Evolutionary conservation across 2,888 invertebrate species (phyloP), one percentile per base, ranked within the genome.

Genomic region (Matsumyia berberina): DNA sequence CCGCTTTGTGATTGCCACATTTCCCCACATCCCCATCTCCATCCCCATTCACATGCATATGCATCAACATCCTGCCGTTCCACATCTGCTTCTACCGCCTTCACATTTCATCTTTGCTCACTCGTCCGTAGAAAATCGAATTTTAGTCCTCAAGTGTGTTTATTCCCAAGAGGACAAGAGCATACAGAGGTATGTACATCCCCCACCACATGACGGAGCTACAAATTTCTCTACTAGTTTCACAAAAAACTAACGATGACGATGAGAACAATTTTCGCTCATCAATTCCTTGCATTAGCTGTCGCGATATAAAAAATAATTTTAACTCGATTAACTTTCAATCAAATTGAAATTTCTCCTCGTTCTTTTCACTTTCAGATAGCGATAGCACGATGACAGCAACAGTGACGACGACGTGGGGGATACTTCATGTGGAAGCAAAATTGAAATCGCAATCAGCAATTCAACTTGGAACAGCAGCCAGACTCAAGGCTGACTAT

Each of bases 381-480:
- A 78, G 29, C 29, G 42, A 29, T 46, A 70, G 31, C 44, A 82
- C 12, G 53, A 82, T 78, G 78, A 78, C 60, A 67, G 72, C 72
- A 35, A 9, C 35, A 72, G 66, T 53, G 37, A 5, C 31, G 37
- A 5, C 31, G 37, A 64, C 62, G 29, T 69, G 72, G 60, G 15
- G 55, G 49, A 17, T 35, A 83, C 66, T 67, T 58, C 29, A 73
- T 72, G 49, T 57, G 33, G 55, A 62, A 19, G 57, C 29, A 19
- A 67, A 67, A 80, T 74, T 80, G 57, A 66, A 80, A 62, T 69
- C 42, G 35, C 79, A 69, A 74, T 79, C 73, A 53, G 17, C 57
- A 74, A 74, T 80, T 74, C 85, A 70, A 80, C 64, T 58, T 70
- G 64, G 69, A 64, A 67, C 69, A 58, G 44, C 62, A 69, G 37